A percentile compares a stretch with the other conserved stretches of the same genome.
Evolutionary conservation across 2,888 invertebrate genomes (phyloP).

Genomic region (Sceliomorpha sp.): DNA sequence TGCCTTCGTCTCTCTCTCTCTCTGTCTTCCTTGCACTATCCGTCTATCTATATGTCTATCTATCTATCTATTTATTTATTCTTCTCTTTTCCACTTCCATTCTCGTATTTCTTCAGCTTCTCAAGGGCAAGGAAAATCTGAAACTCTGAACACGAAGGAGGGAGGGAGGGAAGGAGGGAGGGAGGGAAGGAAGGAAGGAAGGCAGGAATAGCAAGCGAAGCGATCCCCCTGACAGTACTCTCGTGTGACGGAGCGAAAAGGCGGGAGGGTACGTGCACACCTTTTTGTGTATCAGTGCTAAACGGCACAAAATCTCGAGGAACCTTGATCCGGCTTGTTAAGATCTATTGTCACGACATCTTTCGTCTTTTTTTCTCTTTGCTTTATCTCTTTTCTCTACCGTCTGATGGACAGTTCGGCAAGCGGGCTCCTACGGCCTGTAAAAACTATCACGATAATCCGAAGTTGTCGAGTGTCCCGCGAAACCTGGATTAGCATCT

Average conservation of each 20-base stretch:
- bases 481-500: slow-evolving; percentile 69
- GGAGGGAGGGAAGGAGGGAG: no score
- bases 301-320: slow-evolving; percentile 69
- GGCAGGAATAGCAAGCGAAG: slow-evolving; percentile 23
- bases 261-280: slow-evolving; percentile 60
- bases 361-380: slow-evolving; percentile 50
- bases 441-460: slow-evolving; percentile 45
- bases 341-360: slow-evolving; percentile 67
- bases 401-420: slow-evolving; percentile 28
- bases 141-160: no score
- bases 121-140: slow-evolving; percentile 29
- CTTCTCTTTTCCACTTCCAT: slow-evolving; percentile 1
- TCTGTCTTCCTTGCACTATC: slow-evolving; percentile 30
- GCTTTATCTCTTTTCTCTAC: slow-evolving; percentile 33
- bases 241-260: slow-evolving; percentile 47
- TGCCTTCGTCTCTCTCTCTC: slow-evolving; percentile 54
- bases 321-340: slow-evolving; percentile 74
- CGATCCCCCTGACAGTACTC: slow-evolving; percentile 49
- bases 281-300: slow-evolving; percentile 74
- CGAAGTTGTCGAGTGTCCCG: slow-evolving; percentile 52
- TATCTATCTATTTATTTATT: no score
- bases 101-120: slow-evolving; percentile 26
- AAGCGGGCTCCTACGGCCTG: slow-evolving; percentile 34
- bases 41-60: no score
- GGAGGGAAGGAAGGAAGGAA: no score